Percentiles rank a stretch among this genome's conserved stretches.
These are phyloP conservation scores for Paracanthobrama guichenoti DNA, from an alignment of 2,113 vertebrate genomes.

Conservation along the genomic window DNA sequence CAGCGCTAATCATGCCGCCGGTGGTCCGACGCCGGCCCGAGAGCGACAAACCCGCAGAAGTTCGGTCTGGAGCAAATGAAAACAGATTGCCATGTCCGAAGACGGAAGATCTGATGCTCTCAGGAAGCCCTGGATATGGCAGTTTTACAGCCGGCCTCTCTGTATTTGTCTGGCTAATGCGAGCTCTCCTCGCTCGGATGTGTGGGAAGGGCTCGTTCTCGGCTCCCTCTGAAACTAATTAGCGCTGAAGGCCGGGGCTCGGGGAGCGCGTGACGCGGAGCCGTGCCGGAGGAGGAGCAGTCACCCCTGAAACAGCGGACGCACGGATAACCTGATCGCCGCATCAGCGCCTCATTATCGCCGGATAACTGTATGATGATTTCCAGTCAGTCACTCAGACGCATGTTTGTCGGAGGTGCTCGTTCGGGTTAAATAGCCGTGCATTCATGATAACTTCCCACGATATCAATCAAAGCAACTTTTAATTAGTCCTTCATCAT, in stretches of 20 bases:
- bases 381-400: constrained; percentile 38
- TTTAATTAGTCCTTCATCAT: no score
- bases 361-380: constrained; percentile 44
- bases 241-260: constrained; percentile 73
- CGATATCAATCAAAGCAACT: no score
- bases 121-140: background rate
- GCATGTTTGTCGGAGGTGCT: no score
- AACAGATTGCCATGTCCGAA: constrained; percentile 32
- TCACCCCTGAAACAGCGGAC: constrained; percentile 55
- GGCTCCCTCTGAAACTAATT: constrained; percentile 84
- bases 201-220: constrained; percentile 70
- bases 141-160: constrained; percentile 54
- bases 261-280: constrained; percentile 56
- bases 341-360: constrained; percentile 46
- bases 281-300: constrained; percentile 52
- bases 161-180: constrained; percentile 69
- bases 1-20: constrained; percentile 24
- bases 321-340: constrained; percentile 31
- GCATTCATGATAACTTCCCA: no score
- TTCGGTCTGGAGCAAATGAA: constrained; percentile 34
- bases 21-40: no score
- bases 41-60: constrained; percentile 1
- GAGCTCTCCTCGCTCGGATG: constrained; percentile 65
- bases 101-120: constrained; percentile 4
- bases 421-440: no score